phyloP scores from a whole-genome alignment of 1,140 invertebrate genomes.

The Ganaspis sp. region DNA sequence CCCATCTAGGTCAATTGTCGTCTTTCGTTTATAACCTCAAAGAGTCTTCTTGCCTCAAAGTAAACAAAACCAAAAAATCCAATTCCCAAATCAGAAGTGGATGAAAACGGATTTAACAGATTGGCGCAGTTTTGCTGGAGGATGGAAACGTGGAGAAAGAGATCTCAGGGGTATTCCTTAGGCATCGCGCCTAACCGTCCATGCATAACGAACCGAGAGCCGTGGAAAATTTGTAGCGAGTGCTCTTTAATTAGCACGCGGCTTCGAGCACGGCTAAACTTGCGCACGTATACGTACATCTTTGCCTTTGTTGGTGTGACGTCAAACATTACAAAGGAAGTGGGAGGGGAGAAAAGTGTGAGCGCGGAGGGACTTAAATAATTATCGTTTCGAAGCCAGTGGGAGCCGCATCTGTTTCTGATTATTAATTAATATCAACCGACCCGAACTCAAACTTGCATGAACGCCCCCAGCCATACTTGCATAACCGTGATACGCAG shows the following conservation, averaged over 20 bases:
- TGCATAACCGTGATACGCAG: neutral
- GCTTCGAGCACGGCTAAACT: constrained; percentile 27
- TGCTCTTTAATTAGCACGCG: constrained; percentile 70
- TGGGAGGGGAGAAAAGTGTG: constrained; percentile 6
- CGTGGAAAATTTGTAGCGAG: constrained; percentile 64
- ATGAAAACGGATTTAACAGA: constrained; percentile 32
- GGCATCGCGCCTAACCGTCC: constrained; percentile 57
- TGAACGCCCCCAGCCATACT: constrained; percentile 50
- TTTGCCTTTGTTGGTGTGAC: neutral
- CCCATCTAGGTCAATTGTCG: too few species aligned
- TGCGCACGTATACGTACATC: neutral
- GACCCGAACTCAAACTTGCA: constrained; percentile 63
- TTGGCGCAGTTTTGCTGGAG: constrained; percentile 23
- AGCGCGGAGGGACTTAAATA: constrained; percentile 68
- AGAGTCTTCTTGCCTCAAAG: too few species aligned
- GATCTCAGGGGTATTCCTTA: constrained; percentile 59
- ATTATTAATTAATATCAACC: constrained; percentile 75
- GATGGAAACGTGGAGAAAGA: constrained; percentile 55
- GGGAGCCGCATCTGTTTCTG: constrained; percentile 74
- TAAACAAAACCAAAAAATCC: too few species aligned
- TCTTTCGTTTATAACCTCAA: too few species aligned
- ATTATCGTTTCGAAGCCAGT: constrained; percentile 67
- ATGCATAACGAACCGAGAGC: constrained; percentile 61
- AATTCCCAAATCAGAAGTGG: too few species aligned
- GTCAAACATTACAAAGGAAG: constrained; percentile 37